Evolutionary conservation across 1,140 invertebrate species (phyloP), one percentile per base, ranked within the genome.

Genomic region (Contarinia nasturtii): DNA sequence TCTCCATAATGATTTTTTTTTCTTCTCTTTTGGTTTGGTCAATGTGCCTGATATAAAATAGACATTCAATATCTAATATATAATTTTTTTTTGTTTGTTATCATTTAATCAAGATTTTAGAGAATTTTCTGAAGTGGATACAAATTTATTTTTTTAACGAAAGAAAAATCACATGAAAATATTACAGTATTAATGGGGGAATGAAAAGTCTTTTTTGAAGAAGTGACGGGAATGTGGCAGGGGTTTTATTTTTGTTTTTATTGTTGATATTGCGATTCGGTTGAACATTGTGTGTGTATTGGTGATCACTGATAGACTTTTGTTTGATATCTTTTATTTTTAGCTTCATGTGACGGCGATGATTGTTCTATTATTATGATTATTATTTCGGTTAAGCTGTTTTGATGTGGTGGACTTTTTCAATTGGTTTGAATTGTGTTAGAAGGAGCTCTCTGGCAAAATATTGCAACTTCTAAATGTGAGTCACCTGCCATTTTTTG

Each of bases 331-430:
- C 27, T 27, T 27, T 27, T n/a, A n/a, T n/a, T 10, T 27, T 5
- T 27, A 27, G 27, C 10, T 27, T 27, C n/a, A n/a, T n/a, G n/a
- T 27, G 27, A 27, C 27, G 27, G 27, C 27, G 27, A 27, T 33
- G 36, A 15, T n/a, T 15, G 36, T 17, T 45, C 19, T 45, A 33
- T 12, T 20, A n/a, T 33, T 45, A 44, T 18, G 10, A 18, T 46
- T 38, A 36, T 46, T 37, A 38, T 45, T 27, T 27, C 27, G 27
- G 27, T 27, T 27, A 36, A 36, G 18, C 45, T 46, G 45, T 27
- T 37, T 42, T 21, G n/a, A 34, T 21, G 42, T 44, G 15, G 19
- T 48, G 38, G 27, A 27, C 27, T 27, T 27, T 3, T 27, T 27
- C 27, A 27, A 5, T n/a, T n/a, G 3, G 27, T 27, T 3, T 27